phyloP scores from a whole-genome alignment of 2,797 vertebrate species.

The Chrysocyon brachyurus region DNA sequence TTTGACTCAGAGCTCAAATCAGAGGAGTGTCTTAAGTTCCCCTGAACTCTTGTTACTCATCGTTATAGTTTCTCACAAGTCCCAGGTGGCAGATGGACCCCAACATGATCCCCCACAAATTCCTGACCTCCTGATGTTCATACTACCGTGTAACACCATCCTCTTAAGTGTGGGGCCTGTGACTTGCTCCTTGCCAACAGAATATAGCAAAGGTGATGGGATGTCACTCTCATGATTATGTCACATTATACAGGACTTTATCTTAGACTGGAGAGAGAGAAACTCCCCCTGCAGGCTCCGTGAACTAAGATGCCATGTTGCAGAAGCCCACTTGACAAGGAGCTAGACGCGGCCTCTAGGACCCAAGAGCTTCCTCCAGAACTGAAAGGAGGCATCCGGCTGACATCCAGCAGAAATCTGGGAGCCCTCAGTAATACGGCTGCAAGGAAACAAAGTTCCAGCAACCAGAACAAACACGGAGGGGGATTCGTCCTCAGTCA shows the following conservation, averaged over 20 bases:
- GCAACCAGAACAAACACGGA: not conserved
- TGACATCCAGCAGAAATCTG: not conserved
- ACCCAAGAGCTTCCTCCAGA: not conserved
- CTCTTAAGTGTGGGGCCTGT: not conserved
- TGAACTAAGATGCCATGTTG: not conserved
- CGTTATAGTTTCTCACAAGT: not conserved
- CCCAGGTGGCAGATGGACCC: not conserved
- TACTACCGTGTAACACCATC: not conserved
- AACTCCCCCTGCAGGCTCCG: not conserved
- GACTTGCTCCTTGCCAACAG: not conserved
- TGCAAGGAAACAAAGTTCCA: not conserved
- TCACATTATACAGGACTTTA: not conserved
- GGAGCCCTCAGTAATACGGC: not conserved
- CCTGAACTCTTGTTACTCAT: not conserved
- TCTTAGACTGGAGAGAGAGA: not conserved
- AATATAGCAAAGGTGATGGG: not conserved
- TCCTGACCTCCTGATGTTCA: not conserved
- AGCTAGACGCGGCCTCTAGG: not conserved
- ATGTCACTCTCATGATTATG: not conserved
- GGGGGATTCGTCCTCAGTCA: not conserved
- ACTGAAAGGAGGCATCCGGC: not conserved
- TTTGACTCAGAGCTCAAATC: not conserved
- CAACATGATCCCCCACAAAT: not conserved
- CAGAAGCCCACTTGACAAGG: not conserved
- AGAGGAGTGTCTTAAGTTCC: not conserved